Evolutionary conservation across 1,140 invertebrate genomes (phyloP), one percentile per base, ranked within the genome.

Genomic region (Heliconius hewitsoni): DNA sequence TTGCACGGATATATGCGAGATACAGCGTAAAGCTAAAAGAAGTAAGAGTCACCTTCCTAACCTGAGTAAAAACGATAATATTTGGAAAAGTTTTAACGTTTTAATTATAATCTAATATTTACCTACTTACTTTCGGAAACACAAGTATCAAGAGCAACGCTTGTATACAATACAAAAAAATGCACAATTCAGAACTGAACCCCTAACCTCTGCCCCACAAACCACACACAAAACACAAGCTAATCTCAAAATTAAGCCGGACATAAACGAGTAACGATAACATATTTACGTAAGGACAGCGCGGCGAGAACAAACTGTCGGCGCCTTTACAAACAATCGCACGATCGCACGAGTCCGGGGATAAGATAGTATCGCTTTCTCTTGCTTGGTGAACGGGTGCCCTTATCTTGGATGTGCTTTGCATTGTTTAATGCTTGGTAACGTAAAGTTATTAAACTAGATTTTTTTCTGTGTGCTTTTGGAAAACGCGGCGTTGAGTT

Each of bases 341-440:
- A 55, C 72, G 77, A 84, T 84, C 83, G 77, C 83, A 82, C 81
- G 83, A 84, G 83, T 52, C 46, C 73, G 73, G 71, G 77, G 82
- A 83, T 83, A 81, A 78, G 83, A 84, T 84, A 79, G 66, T 30
- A 84, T 84, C 83, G 83, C 83, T 84, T 84, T 84, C 83, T 75
- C 81, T 82, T 77, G 80, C 82, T 79, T 80, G 80, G 80, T 77
- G 80, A 80, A 76, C 82, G 83, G 81, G 83, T 79, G 81, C 79
- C 81, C 73, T 84, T 84, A 84, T 84, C 83, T 66, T 34, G 73
- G 71, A 50, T 78, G 77, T 73, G 77, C 52, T 23, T 23, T 50
- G 73, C 77, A 74, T 79, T 78, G 52, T 57, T 78, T 71, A 78
- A 72, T 34, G 50, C 71, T 66, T 30, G 9, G 60, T 66, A 66